phyloP scores from a whole-genome alignment of 2,888 invertebrate genomes.

The Phania funesta region DNA sequence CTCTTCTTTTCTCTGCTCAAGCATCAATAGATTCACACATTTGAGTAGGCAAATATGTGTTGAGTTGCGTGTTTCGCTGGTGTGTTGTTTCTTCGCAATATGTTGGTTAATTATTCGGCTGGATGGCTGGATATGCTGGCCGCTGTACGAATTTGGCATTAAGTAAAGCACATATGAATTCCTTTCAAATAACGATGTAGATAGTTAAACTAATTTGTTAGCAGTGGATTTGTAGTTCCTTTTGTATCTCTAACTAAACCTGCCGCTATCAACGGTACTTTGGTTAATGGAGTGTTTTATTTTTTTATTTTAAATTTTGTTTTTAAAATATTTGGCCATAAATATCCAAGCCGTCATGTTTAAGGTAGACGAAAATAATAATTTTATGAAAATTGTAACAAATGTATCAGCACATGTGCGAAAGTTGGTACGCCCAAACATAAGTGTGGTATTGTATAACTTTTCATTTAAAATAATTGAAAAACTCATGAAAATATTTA shows the following conservation, averaged over 20 bases:
- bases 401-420: no score
- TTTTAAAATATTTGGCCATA: constrained; percentile 17
- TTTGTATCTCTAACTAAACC: no score
- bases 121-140: not conserved
- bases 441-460: no score
- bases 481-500: no score
- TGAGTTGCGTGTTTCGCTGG: not conserved
- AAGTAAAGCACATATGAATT: constrained; percentile 6
- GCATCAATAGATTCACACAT: no score
- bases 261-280: no score
- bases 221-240: no score
- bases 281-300: not conserved
- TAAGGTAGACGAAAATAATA: constrained; percentile 66
- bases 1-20: no score
- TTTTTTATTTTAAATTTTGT: constrained; percentile 6
- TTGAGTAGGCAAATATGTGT: not conserved
- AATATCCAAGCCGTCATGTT: constrained; percentile 61
- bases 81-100: not conserved
- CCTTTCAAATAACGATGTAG: not conserved
- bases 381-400: constrained; percentile 52
- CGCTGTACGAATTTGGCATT: not conserved
- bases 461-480: no score
- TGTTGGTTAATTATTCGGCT: not conserved
- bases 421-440: no score
- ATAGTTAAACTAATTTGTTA: no score